phyloP scores from a whole-genome alignment of 2,113 vertebrate genomes.

The Centropus unirufus region DNA sequence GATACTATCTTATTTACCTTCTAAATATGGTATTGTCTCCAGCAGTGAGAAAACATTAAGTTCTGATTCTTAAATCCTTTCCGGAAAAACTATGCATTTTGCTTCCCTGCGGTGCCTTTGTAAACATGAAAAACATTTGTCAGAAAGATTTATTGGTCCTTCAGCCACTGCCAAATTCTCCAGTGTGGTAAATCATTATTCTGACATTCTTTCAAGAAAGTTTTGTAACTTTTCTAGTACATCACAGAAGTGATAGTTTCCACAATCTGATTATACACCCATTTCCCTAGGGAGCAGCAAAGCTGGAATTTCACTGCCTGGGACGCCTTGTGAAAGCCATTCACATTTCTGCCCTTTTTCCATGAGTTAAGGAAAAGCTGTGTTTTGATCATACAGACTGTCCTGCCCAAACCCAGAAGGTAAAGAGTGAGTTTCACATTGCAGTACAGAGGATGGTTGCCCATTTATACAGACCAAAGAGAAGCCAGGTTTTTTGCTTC shows the following conservation, averaged over 20 bases:
- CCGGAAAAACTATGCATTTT: not conserved
- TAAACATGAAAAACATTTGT: conserved; percentile 31
- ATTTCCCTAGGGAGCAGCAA: not conserved
- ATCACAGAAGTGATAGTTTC: conserved; percentile 10
- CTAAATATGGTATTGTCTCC: not conserved
- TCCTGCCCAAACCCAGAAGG: not conserved
- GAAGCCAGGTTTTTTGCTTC: not conserved
- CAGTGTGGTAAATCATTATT: conserved; percentile 41
- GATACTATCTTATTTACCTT: not conserved
- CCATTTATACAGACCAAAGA: not conserved
- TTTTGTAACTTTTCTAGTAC: conserved; percentile 34
- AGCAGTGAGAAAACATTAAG: not conserved
- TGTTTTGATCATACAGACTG: not conserved
- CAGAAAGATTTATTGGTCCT: conserved; percentile 29
- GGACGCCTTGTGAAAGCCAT: not conserved
- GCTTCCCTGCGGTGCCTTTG: not conserved
- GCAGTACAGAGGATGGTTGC: not conserved
- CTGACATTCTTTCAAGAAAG: conserved; percentile 16
- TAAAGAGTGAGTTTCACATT: not conserved
- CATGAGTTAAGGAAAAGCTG: not conserved
- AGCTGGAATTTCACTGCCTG: not conserved
- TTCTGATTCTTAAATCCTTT: conserved; percentile 1
- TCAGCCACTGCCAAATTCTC: conserved; percentile 17
- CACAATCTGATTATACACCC: conserved; percentile 5
- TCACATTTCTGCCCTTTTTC: not conserved